A percentile compares a stretch with the other conserved stretches of the same genome.
phyloP scores from a whole-genome alignment of 1,140 invertebrate species.

The Formica selysi region DNA sequence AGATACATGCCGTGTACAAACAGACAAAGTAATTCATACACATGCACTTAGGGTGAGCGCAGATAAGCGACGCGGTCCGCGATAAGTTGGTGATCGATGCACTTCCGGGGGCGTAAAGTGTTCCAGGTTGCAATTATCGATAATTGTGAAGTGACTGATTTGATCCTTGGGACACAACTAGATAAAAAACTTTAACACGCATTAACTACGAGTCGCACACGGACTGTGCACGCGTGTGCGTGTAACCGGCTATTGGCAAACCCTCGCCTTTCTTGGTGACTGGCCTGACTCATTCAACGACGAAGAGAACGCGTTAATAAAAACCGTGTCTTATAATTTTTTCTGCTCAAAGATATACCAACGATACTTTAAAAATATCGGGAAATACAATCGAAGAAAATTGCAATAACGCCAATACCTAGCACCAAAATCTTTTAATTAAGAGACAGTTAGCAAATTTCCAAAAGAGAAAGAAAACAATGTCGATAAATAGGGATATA shows the following conservation, averaged over 20 bases:
- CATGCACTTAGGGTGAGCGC: background rate
- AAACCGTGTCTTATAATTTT: constrained; percentile 34
- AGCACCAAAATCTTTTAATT: background rate
- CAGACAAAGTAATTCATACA: background rate
- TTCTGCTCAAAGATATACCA: background rate
- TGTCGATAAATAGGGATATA: background rate
- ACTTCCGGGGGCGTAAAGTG: constrained; percentile 12
- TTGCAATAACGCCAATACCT: background rate
- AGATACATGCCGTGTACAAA: background rate
- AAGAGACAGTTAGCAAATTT: background rate
- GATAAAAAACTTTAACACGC: constrained; percentile 35
- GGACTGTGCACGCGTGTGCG: background rate
- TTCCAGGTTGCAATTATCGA: constrained; percentile 39
- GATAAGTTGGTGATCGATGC: constrained; percentile 48
- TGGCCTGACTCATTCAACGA: constrained; percentile 74
- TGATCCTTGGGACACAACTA: background rate
- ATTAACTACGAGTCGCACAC: background rate
- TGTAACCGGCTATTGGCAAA: constrained; percentile 59
- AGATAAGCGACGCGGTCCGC: constrained; percentile 19
- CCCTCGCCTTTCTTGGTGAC: constrained; percentile 77
- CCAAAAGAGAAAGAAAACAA: background rate
- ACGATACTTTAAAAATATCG: background rate
- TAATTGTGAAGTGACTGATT: constrained; percentile 37
- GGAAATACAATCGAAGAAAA: background rate
- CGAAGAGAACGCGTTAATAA: constrained; percentile 44